Evolutionary conservation across 2,113 vertebrate species (phyloP).

Genomic region (Hepsetus odoe): DNA sequence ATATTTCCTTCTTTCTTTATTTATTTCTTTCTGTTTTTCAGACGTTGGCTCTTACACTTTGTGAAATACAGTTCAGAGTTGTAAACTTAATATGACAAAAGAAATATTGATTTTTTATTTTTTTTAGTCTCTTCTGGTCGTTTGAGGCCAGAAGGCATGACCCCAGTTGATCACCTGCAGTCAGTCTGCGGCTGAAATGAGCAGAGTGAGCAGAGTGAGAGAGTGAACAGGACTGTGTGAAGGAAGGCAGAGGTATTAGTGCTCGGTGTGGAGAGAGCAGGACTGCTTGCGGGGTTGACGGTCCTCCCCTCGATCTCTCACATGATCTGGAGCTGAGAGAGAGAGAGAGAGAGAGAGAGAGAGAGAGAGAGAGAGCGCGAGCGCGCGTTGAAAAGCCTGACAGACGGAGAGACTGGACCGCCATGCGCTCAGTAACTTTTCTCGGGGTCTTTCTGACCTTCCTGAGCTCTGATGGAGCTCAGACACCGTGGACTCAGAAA

Average conservation of each 20-base stretch:
- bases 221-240: too few relatives aligned
- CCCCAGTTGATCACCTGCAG: too few relatives aligned
- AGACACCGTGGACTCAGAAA: slow-evolving; percentile 71
- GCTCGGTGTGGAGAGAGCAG: too few relatives aligned
- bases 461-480: slow-evolving; percentile 54
- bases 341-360: background rate
- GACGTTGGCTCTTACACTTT: too few relatives aligned
- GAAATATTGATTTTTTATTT: too few relatives aligned
- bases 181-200: too few relatives aligned
- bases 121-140: background rate
- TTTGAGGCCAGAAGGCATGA: too few relatives aligned
- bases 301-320: slow-evolving; percentile 72
- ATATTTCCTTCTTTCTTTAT: background rate
- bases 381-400: background rate
- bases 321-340: slow-evolving; percentile 68
- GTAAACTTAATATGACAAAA: too few relatives aligned
- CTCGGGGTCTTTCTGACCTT: slow-evolving; percentile 55
- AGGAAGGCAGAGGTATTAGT: too few relatives aligned
- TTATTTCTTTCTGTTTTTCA: background rate
- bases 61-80: too few relatives aligned
- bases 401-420: slow-evolving; percentile 49
- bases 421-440: slow-evolving; percentile 56
- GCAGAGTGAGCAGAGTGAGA: too few relatives aligned
- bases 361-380: too few relatives aligned
- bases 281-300: background rate